Evolutionary conservation across 2,888 invertebrate species (phyloP).

Genomic region (Ischnus inquisitorius): DNA sequence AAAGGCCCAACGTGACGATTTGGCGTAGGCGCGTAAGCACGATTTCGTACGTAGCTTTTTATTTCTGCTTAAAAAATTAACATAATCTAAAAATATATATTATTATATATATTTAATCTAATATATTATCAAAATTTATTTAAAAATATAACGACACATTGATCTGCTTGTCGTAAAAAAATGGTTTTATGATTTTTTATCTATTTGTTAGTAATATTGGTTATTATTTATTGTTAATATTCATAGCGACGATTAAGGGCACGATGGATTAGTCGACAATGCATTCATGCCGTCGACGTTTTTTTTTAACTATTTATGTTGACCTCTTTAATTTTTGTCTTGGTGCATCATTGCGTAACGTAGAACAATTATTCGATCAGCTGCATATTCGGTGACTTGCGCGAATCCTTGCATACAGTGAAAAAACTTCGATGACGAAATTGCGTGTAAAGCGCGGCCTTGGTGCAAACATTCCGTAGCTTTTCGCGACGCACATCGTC

Average conservation of each 20-base stretch:
- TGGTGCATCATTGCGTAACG: background rate
- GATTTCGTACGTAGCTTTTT: conserved; percentile 34
- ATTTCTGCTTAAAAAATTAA: background rate
- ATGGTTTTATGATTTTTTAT: too few species aligned
- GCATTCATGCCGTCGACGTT: too few species aligned
- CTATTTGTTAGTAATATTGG: background rate
- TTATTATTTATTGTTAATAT: background rate
- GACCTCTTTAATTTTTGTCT: background rate
- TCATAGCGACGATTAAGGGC: too few species aligned
- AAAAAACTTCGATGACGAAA: conserved; percentile 1
- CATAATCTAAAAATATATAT: background rate
- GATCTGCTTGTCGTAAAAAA: too few species aligned
- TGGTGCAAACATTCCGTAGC: conserved; percentile 29
- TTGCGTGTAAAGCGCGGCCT: conserved; percentile 35
- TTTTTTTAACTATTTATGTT: background rate
- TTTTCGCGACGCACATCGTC: conserved; percentile 27
- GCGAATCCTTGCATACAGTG: conserved; percentile 15
- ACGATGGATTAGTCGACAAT: too few species aligned
- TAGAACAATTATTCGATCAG: background rate
- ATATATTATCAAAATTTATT: background rate
- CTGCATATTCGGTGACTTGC: background rate
- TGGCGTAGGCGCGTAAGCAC: conserved; percentile 4
- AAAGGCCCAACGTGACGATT: conserved; percentile 11
- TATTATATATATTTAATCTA: background rate
- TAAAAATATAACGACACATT: background rate